Base-by-base conservation (phyloP, 2,888 invertebrate species). In the Xylota segnis region DNA sequence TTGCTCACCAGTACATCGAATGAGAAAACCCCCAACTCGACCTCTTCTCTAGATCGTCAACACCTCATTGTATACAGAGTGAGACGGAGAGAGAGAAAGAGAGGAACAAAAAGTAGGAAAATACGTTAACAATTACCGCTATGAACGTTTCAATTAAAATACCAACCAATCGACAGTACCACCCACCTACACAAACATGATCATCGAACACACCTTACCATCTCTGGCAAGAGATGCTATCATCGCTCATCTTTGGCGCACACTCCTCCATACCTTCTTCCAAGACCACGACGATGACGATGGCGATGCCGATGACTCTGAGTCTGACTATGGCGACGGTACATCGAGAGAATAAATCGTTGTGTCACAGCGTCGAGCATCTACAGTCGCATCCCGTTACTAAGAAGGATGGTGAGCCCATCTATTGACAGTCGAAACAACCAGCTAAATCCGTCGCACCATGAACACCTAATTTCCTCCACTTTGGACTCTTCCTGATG, bases 131-230 rank as follows among this genome's bases (percentile, higher is more conserved):
- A 86, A 81, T 82, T 76, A 86, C 81, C 86, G 82, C 76, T 82
- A 86, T 58, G 82, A 82, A 86, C 86, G 82, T 86, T 86, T 86
- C 86, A 86, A 86, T 86, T 86, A 86, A 86, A 86, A 86, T 86
- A 82, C 82, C 86, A 86, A 47, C 61, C 82, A 82, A 82, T 77
- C 84, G 58, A 63, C 77, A 78, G 82, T 68, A 65, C 70, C 87
- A 74, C 87, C 87, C 82, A 83, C 87, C 74, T 27, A 82, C 82
- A 58, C 63, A 14, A 9, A 18, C 76, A 56, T 61, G 72, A 74
- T 61, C 86, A 72, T 47, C 56, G 82, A 86, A 72, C 82, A 82
- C 82, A 77, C 82, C 82, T 86, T 82, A 12, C 76, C 65, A 50
- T 63, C 70, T 34, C 16, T 9, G 16, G 29, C 34, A 47, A 40